Percentiles rank a stretch among this genome's conserved stretches.
Evolutionary conservation across 2,113 vertebrate genomes (phyloP).

Genomic region (rabbit (Oryctolagus cuniculus)): mOryCun1.1 NC_091439.1:107416001-107416500

Average conservation of each 20-base stretch:
- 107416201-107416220: not conserved
- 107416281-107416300: not conserved
- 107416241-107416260: not conserved
- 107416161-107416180: not conserved
- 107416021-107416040: not conserved
- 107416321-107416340: slow-evolving; percentile 47
- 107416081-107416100: not conserved
- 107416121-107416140: not conserved
- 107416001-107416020: not conserved
- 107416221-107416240: not conserved
- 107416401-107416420: slow-evolving; percentile 14
- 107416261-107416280: slow-evolving; percentile 13
- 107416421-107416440: slow-evolving; percentile 45
- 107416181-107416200: not conserved
- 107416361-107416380: slow-evolving; percentile 7
- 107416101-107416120: not conserved
- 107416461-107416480: not conserved
- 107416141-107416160: not conserved
- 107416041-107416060: not conserved
- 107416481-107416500: not conserved
- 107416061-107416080: not conserved
- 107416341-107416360: slow-evolving; percentile 51
- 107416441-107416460: slow-evolving; percentile 29
- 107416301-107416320: not conserved
- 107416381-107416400: not conserved